A percentile compares a stretch with the other conserved stretches of the same genome.
These are phyloP conservation scores for Hydraecia micacea DNA, from an alignment of 2,888 invertebrate species.

Conservation along the genomic window DNA sequence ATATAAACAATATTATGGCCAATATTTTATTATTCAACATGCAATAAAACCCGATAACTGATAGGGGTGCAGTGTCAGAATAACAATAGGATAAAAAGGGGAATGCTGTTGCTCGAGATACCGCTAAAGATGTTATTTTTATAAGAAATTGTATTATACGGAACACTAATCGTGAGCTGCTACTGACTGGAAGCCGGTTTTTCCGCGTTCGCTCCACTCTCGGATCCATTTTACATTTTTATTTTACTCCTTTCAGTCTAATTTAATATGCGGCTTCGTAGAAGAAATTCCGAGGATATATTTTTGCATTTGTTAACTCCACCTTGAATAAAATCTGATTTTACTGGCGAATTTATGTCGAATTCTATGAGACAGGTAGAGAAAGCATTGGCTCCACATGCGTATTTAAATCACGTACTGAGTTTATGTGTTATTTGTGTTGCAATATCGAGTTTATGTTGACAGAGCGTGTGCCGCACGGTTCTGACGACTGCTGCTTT, in stretches of 20 bases:
- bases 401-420: slow-evolving; percentile 60
- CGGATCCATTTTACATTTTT: slow-evolving; percentile 84
- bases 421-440: slow-evolving; percentile 55
- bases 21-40: slow-evolving; percentile 30
- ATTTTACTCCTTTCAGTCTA: slow-evolving; percentile 86
- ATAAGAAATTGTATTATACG: slow-evolving; percentile 63
- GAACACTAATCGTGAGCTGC: slow-evolving; percentile 68
- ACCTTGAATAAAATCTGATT: slow-evolving; percentile 81
- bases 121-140: slow-evolving; percentile 59
- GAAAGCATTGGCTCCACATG: slow-evolving; percentile 53
- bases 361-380: slow-evolving; percentile 71
- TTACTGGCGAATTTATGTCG: slow-evolving; percentile 73
- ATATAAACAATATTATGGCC: slow-evolving; percentile 3
- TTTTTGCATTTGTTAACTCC: slow-evolving; percentile 83
- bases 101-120: slow-evolving; percentile 60
- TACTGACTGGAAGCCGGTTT: slow-evolving; percentile 72
- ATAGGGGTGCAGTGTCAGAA: slow-evolving; percentile 54
- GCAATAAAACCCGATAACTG: slow-evolving; percentile 32
- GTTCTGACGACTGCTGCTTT: slow-evolving; percentile 1
- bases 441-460: slow-evolving; percentile 53
- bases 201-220: slow-evolving; percentile 76
- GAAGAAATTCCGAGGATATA: slow-evolving; percentile 84
- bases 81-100: slow-evolving; percentile 60
- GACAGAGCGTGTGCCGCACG: not conserved
- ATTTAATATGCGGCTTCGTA: slow-evolving; percentile 86